Evolutionary conservation across 2,888 invertebrate genomes (phyloP).

Genomic region (Drosophila sordidula): DNA sequence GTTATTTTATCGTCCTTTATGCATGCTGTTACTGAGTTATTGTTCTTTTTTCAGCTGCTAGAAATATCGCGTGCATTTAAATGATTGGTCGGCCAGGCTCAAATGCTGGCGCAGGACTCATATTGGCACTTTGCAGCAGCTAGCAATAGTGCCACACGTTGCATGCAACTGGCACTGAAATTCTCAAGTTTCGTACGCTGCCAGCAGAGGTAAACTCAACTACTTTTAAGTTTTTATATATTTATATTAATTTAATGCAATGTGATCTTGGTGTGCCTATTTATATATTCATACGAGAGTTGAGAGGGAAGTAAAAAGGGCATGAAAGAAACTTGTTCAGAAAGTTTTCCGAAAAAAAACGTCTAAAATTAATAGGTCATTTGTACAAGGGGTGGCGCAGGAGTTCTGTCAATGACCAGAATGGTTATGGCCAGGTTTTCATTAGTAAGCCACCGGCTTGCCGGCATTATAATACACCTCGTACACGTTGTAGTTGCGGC

Average conservation of each 20-base stretch:
- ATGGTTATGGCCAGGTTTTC: slow-evolving; percentile 57
- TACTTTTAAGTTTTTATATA: too few relatives aligned
- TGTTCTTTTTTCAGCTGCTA: slow-evolving; percentile 37
- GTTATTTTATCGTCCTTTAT: slow-evolving; percentile 58
- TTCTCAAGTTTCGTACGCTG: slow-evolving; percentile 21
- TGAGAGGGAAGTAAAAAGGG: slow-evolving; percentile 9
- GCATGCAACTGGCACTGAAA: slow-evolving; percentile 45
- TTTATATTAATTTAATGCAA: neutral
- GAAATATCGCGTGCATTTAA: slow-evolving; percentile 78
- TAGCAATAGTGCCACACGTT: slow-evolving; percentile 27
- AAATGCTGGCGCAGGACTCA: slow-evolving; percentile 35
- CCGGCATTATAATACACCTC: slow-evolving; percentile 37
- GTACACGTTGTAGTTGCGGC: slow-evolving; percentile 32
- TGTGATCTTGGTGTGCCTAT: neutral
- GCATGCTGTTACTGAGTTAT: slow-evolving; percentile 58
- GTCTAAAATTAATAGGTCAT: slow-evolving; percentile 73
- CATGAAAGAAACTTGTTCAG: slow-evolving; percentile 11
- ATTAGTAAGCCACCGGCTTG: slow-evolving; percentile 45
- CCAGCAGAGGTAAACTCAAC: neutral
- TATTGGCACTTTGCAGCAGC: slow-evolving; percentile 53
- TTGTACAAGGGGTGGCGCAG: slow-evolving; percentile 26
- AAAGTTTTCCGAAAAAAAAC: slow-evolving; percentile 26
- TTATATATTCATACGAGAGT: neutral
- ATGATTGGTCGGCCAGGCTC: slow-evolving; percentile 69
- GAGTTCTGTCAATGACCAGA: slow-evolving; percentile 26